phyloP scores from a whole-genome alignment of 2,113 vertebrate species.

The Hippolais icterina region DNA sequence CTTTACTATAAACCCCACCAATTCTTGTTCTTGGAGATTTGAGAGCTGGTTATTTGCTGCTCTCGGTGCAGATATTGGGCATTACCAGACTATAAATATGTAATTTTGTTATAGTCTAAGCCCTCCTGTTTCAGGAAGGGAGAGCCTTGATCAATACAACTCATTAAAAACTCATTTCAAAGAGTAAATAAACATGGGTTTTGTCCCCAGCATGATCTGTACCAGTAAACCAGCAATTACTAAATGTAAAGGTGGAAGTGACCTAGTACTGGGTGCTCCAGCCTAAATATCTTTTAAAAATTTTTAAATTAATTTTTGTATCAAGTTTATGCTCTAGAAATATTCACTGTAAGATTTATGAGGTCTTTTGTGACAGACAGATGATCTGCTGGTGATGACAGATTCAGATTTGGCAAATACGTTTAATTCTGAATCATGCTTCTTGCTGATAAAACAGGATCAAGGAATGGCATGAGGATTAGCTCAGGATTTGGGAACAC shows the following conservation, averaged over 20 bases:
- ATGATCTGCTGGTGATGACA: background rate
- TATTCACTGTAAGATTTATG: background rate
- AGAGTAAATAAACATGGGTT: accelerated
- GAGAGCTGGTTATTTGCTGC: background rate
- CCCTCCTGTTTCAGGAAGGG: background rate
- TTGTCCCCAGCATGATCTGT: background rate
- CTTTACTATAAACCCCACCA: background rate
- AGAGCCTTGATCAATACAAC: background rate
- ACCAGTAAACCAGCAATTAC: background rate
- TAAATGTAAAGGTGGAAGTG: background rate
- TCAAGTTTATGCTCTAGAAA: background rate
- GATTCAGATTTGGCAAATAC: background rate
- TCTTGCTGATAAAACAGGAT: background rate
- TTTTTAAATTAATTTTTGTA: background rate
- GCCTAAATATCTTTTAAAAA: background rate
- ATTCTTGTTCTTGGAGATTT: background rate
- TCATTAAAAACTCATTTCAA: background rate
- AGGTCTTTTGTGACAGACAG: background rate
- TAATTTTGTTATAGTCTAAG: background rate
- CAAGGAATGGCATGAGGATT: background rate
- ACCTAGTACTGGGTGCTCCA: background rate
- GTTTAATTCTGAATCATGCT: background rate
- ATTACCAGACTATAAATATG: background rate
- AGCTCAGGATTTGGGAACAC: background rate
- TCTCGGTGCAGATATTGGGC: background rate